Evolutionary conservation across 2,888 invertebrate genomes (phyloP).

Genomic region (Brenthis hecate): DNA sequence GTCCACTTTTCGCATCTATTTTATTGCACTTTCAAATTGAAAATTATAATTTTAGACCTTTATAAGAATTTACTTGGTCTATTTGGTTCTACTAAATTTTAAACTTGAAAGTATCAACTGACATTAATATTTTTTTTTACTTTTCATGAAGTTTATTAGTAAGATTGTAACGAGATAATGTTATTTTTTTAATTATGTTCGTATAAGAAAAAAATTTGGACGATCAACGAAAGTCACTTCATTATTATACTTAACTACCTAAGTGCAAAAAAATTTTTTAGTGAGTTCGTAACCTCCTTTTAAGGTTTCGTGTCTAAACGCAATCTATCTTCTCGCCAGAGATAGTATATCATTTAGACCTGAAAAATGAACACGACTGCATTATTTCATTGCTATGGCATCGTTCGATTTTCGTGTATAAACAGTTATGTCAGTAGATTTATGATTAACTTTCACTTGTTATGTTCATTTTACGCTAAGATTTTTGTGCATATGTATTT

Average conservation of each 20-base stretch:
- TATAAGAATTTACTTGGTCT: too few relatives aligned
- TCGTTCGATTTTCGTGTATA: slow-evolving; percentile 1
- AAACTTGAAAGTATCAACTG: too few relatives aligned
- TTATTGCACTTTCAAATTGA: not conserved
- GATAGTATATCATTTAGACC: slow-evolving; percentile 18
- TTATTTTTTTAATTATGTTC: too few relatives aligned
- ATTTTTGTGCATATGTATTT: too few relatives aligned
- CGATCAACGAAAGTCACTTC: not conserved
- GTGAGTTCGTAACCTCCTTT: slow-evolving; percentile 10
- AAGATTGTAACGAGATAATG: too few relatives aligned
- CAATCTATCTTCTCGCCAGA: slow-evolving; percentile 22
- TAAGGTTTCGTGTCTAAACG: slow-evolving; percentile 28
- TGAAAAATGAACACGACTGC: slow-evolving; percentile 30
- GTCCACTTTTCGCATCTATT: not conserved
- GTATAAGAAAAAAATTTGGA: not conserved
- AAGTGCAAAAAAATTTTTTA: not conserved
- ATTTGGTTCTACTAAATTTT: too few relatives aligned
- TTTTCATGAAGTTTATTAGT: too few relatives aligned
- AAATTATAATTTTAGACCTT: not conserved
- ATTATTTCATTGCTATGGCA: slow-evolving; percentile 20
- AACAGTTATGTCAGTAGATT: slow-evolving; percentile 1
- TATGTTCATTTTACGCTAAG: not conserved
- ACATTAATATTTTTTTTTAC: too few relatives aligned
- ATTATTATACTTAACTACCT: not conserved
- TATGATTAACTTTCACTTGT: slow-evolving; percentile 13